Base-by-base conservation (phyloP, 2,888 invertebrate species). In the Drosophila mulleri region DNA sequence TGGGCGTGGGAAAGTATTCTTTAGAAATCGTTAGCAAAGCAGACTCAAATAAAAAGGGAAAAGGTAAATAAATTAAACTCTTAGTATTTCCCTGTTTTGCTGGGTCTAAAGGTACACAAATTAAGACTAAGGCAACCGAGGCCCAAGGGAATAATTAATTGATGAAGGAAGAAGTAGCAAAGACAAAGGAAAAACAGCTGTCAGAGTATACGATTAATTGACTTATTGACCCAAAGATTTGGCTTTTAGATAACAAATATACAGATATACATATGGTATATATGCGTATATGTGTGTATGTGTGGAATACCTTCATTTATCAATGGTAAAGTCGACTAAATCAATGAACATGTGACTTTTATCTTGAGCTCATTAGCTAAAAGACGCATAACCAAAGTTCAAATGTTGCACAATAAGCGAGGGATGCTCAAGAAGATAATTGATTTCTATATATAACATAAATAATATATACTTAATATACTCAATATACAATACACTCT, bases 191-290 rank as follows among this genome's bases (percentile, higher is more conserved):
- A 57, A 23, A 12, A 23, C 18, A 44, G 32, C n/a, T 32, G 14
- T 20, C 45, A 45, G 29, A 29, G 57, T 56, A 32, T 50, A 67
- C 66, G 52, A 80, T 78, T 75, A 83, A 76, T 83, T 69, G 78
- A 83, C 84, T 73, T 71, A 67, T 72, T 66, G 68, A 69, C 59
- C 66, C 42, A 59, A 57, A 57, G 67, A 70, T 60, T 67, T 60
- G n/a, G 68, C 58, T 47, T 47, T 41, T 1, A 53, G 35, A 37
- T 39, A 37, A 9, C 14, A 23, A 8, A 39, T 41, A 7, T 8
- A n/a, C 37, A 18, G 7, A 12, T 50, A 50, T 18, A 20, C 16
- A 4, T 3, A 14, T 50, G 26, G 39, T 39, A 1, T 35, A 16
- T 45, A n/a, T n/a, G 8, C 42, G 42, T 20, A 44, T 63, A 41